Base-by-base conservation (phyloP, 2,888 invertebrate species). In the Drosophila pseudotalamancana region DNA sequence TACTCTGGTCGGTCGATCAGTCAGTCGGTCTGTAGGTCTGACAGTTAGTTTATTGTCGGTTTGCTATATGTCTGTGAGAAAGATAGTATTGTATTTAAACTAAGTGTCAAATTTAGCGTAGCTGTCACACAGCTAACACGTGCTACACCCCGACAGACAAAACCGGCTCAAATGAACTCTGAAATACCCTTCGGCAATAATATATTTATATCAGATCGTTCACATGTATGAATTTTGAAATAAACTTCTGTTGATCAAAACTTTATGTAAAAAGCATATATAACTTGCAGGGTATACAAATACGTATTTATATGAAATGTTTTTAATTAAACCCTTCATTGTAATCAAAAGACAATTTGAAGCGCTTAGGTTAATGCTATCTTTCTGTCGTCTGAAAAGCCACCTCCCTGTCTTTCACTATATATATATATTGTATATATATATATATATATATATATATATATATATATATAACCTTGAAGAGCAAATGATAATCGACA, bases 21-120 rank as follows among this genome's bases (percentile, higher is more conserved):
- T 23, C 6, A 27, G 43, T 29, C 46, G 48, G 21, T 8, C 5
- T 23, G 40, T 31, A 34, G 45, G 18, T 4, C 14, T 37, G 50
- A 40, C 48, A 39, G 31, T 51, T 46, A 37, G 57, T 45, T 64
- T 27, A 76, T 60, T 54, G 74, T 59, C 40, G 54, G 51, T 43
- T 40, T 64, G 46, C 56, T 5, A 12, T 23, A 12, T 57, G 23
- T 6, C n/a, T 27, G 43, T n/a, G 32, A 11, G n/a, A 6, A 14
- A 21, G 23, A 27, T 40, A 34, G 53, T 55, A 73, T 77, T 74
- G 66, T 81, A 55, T 64, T 75, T 63, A 61, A 70, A 42, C 60
- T 75, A 67, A 87, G 87, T 84, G 73, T 81, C 84, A 80, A 86
- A 83, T 82, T 80, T 83, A 83, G 80, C 86, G 74, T 46, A 57